These are phyloP conservation scores for Tragopan temminckii DNA, from an alignment of 2,797 vertebrate genomes.

Conservation along the genomic window DNA sequence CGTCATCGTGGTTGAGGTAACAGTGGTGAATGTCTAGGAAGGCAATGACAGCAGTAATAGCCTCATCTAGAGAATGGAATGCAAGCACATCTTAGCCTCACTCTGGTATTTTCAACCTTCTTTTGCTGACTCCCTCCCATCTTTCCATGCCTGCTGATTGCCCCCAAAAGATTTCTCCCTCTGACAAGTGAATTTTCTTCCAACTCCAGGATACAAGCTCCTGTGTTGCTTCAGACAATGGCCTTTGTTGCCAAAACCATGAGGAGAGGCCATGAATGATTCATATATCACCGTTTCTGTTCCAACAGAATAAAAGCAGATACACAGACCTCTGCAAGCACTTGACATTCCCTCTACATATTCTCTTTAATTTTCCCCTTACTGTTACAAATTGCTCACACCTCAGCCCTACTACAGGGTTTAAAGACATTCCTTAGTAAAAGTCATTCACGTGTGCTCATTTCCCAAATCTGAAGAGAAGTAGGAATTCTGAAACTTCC, in stretches of 20 bases:
- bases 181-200: neutral
- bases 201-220: neutral
- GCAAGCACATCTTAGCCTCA: neutral
- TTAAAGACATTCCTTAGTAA: neutral
- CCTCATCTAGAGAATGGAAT: too few species aligned
- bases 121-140: neutral
- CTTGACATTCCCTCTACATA: constrained; percentile 26
- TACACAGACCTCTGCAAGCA: neutral
- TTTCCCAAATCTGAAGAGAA: neutral
- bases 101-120: neutral
- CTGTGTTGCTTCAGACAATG: neutral
- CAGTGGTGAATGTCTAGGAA: neutral
- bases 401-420: neutral
- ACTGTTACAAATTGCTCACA: neutral
- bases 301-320: neutral
- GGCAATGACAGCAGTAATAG: neutral
- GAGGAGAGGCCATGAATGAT: neutral
- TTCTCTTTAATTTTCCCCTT: constrained; percentile 16
- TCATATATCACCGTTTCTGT: constrained; percentile 1
- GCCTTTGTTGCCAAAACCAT: neutral
- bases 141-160: neutral
- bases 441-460: neutral
- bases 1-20: neutral
- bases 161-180: neutral
- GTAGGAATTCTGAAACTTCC: neutral